phyloP scores from a whole-genome alignment of 2,888 invertebrate species.

The Leuctra nigra region DNA sequence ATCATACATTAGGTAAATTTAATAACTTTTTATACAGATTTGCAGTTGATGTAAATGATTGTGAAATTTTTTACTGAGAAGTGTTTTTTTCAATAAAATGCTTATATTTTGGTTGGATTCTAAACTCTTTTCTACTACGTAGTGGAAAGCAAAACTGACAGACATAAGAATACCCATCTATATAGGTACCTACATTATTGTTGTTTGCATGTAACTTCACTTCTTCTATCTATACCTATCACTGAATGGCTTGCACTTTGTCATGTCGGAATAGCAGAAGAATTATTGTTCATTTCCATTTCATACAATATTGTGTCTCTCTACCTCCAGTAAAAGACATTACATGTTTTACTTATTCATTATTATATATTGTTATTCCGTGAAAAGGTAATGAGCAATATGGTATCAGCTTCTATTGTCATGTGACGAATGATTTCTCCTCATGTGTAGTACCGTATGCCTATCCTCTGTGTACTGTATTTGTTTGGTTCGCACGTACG shows the following conservation, averaged over 20 bases:
- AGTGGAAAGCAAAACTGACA: no score
- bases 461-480: constrained; percentile 20
- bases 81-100: no score
- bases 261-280: constrained; percentile 5
- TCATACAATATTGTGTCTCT: not conserved
- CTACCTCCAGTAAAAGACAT: constrained; percentile 1
- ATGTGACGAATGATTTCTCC: not conserved
- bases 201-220: constrained; percentile 1
- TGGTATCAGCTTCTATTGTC: no score
- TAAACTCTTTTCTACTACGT: no score
- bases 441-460: constrained; percentile 10
- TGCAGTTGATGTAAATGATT: no score
- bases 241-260: constrained; percentile 15
- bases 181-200: no score
- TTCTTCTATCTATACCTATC: not conserved
- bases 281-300: not conserved
- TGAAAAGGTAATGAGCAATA: not conserved
- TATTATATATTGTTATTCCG: not conserved
- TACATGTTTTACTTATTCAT: no score
- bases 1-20: no score
- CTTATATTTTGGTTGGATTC: no score
- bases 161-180: no score
- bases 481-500: constrained; percentile 27
- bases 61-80: no score
- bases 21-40: no score